phyloP scores from a whole-genome alignment of 2,797 vertebrate species.

The Mormyrus proboscirostris region DNA sequence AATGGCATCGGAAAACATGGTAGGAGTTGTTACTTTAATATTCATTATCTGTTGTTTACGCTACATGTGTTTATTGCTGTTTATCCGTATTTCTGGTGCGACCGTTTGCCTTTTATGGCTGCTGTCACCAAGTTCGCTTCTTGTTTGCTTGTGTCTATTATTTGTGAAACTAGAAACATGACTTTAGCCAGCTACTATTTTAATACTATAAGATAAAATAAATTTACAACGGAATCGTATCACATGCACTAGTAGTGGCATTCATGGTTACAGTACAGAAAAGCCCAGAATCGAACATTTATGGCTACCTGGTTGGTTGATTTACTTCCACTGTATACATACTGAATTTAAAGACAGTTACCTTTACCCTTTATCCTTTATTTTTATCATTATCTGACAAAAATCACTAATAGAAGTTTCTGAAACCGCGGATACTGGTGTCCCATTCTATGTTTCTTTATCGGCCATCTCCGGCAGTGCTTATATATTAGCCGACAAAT shows the following conservation, averaged over 20 bases:
- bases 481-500: background rate
- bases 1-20: constrained; percentile 56
- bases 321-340: background rate
- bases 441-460: background rate
- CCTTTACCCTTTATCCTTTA: background rate
- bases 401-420: background rate
- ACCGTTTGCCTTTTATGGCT: background rate
- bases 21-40: background rate
- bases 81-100: background rate
- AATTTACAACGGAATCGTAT: background rate
- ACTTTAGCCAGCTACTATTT: background rate
- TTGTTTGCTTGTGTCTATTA: background rate
- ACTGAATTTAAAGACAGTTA: background rate
- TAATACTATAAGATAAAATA: background rate
- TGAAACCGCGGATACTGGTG: background rate
- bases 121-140: background rate
- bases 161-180: background rate
- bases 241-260: background rate
- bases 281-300: background rate
- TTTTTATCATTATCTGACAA: background rate
- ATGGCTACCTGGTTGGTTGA: background rate
- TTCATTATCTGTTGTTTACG: background rate
- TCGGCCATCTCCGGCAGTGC: background rate
- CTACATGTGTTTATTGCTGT: background rate
- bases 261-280: background rate